Evolutionary conservation across 2,888 invertebrate species (phyloP), one percentile per base, ranked within the genome.

Genomic region (Ischnus inquisitorius): DNA sequence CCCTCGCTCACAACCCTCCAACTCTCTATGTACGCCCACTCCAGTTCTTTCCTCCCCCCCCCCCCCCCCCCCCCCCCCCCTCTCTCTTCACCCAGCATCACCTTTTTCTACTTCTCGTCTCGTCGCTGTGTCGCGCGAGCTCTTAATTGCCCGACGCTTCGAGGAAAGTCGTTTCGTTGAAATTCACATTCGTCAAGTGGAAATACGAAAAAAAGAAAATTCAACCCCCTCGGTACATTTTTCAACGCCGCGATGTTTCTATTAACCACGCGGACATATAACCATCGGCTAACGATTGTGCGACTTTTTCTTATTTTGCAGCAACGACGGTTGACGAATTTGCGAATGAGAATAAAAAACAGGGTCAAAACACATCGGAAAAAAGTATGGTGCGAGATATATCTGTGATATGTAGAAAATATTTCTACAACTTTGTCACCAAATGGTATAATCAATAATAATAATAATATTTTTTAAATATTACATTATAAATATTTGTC

Each of bases 111-210:
- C 34, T 41, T 65, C 57, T 60, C 74, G 72, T 34, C 51, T 48
- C 78, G 64, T 28, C 67, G 76, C 74, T 57, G 87, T 80, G 69
- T 60, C 60, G 60, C 34, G 84, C 83, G 62, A 72, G 65, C 79
- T 87, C 86, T 88, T 88, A 89, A 89, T 89, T 88, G 89, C 89
- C 88, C 83, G 86, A 78, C 86, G 79, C 80, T 69, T 82, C 81
- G 85, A 19, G 54, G 51, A 67, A 68, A n/a, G 25, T 67, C 14
- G 10, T 46, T 60, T 60, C 6, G 48, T 48, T n/a, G 34, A 48
- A 75, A 75, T 39, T 22, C 64, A 39, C 25, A 25, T 60, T 25
- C 6, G 10, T 34, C 48, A 25, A 43, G 39, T 39, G 14, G 14
- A 62, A 48, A 51, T 34, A 12, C 34, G 34, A 34, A 34, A 14